A percentile compares a stretch with the other conserved stretches of the same genome.
phyloP scores from a whole-genome alignment of 2,888 invertebrate species.

The Acholoe squamosa region DNA sequence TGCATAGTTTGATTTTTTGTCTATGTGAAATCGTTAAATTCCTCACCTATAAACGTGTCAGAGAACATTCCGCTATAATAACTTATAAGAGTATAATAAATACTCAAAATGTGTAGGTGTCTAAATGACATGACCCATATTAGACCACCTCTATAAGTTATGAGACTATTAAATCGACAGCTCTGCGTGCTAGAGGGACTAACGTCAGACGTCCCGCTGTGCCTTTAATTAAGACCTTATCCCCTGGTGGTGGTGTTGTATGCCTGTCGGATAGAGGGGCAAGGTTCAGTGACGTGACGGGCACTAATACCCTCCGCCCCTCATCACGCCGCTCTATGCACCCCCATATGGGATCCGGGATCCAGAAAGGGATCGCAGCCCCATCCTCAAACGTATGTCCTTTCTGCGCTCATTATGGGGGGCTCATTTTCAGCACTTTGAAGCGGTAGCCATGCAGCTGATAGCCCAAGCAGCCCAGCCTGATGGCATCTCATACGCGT shows the following conservation, averaged over 20 bases:
- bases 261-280: neutral
- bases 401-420: neutral
- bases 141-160: too few species aligned
- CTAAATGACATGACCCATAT: too few species aligned
- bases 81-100: too few species aligned
- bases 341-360: neutral
- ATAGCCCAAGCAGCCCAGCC: neutral
- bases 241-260: neutral
- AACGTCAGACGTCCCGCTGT: too few species aligned
- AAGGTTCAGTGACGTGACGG: neutral
- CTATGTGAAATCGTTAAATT: too few species aligned
- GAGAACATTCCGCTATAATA: too few species aligned
- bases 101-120: too few species aligned
- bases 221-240: too few species aligned
- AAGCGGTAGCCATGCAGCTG: neutral
- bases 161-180: too few species aligned
- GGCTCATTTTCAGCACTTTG: constrained; percentile 57
- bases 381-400: neutral
- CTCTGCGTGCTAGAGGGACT: too few species aligned
- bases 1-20: too few species aligned
- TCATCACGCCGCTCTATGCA: neutral
- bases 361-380: neutral
- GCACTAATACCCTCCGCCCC: neutral
- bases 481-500: neutral
- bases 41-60: too few species aligned